phyloP scores from a whole-genome alignment of 2,797 vertebrate species.

The Labroides dimidiatus region DNA sequence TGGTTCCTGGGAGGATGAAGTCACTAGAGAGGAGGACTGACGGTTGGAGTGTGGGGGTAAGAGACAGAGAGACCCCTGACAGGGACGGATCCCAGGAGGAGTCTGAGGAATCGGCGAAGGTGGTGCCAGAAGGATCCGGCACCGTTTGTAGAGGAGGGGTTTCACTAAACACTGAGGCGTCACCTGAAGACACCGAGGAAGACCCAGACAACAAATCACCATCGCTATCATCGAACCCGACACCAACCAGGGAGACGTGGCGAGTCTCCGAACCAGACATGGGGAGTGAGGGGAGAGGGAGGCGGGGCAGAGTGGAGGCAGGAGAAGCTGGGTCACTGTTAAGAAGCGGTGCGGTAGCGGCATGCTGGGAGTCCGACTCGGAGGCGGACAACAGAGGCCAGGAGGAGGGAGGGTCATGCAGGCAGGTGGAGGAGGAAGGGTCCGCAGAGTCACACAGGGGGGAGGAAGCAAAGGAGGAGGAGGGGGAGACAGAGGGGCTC shows the following conservation, averaged over 20 bases:
- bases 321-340: slow-evolving; percentile 82
- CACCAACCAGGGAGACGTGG: slow-evolving; percentile 76
- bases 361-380: slow-evolving; percentile 73
- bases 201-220: slow-evolving; percentile 87
- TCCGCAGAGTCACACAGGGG: slow-evolving; percentile 79
- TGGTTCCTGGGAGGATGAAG: slow-evolving; percentile 77
- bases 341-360: slow-evolving; percentile 75
- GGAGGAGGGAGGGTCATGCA: slow-evolving; percentile 92
- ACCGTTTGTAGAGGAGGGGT: slow-evolving; percentile 82
- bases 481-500: slow-evolving; percentile 76
- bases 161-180: slow-evolving; percentile 78
- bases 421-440: slow-evolving; percentile 65
- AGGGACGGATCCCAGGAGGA: slow-evolving; percentile 77
- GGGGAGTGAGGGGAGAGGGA: slow-evolving; percentile 79
- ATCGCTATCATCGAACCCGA: slow-evolving; percentile 79
- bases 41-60: slow-evolving; percentile 83
- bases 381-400: slow-evolving; percentile 84
- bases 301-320: slow-evolving; percentile 83
- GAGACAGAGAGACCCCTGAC: slow-evolving; percentile 75
- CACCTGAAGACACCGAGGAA: slow-evolving; percentile 65
- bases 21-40: slow-evolving; percentile 83
- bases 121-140: slow-evolving; percentile 72
- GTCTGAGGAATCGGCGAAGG: slow-evolving; percentile 67
- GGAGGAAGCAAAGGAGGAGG: slow-evolving; percentile 72
- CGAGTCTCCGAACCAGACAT: slow-evolving; percentile 82